A percentile compares a stretch with the other conserved stretches of the same genome.
Conservation (phyloP, 2,113 vertebrate genomes). For the Pelobates fuscus region DNA sequence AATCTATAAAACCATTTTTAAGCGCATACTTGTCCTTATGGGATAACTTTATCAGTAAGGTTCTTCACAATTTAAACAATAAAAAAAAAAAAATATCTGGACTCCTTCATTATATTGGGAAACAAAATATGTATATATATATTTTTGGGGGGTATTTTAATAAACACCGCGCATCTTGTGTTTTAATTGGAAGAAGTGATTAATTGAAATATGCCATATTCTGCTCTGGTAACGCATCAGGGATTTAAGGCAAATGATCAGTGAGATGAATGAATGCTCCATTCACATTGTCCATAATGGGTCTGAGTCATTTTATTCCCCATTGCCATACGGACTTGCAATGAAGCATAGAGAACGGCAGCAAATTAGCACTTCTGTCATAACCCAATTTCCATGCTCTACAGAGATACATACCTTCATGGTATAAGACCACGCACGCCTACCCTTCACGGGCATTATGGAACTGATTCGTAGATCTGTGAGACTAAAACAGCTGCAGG, state of each 20-base stretch:
- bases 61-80: too few species aligned
- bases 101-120: too few species aligned
- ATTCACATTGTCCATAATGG: neutral
- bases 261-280: slow-evolving; percentile 11
- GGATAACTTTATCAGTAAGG: too few species aligned
- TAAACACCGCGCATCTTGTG: too few species aligned
- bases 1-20: too few species aligned
- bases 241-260: neutral
- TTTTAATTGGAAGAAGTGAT: neutral
- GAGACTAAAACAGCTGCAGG: too few species aligned
- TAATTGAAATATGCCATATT: slow-evolving; percentile 7
- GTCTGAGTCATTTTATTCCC: neutral
- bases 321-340: neutral
- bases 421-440: neutral
- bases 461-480: too few species aligned
- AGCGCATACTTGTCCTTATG: too few species aligned
- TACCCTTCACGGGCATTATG: neutral
- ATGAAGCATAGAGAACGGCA: slow-evolving; percentile 1
- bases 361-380: neutral
- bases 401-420: neutral
- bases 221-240: neutral
- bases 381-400: neutral
- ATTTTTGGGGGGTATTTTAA: too few species aligned
- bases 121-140: too few species aligned
- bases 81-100: too few species aligned